Base-by-base conservation (phyloP, 2,888 invertebrate genomes). In the Camponotus fellah region DNA sequence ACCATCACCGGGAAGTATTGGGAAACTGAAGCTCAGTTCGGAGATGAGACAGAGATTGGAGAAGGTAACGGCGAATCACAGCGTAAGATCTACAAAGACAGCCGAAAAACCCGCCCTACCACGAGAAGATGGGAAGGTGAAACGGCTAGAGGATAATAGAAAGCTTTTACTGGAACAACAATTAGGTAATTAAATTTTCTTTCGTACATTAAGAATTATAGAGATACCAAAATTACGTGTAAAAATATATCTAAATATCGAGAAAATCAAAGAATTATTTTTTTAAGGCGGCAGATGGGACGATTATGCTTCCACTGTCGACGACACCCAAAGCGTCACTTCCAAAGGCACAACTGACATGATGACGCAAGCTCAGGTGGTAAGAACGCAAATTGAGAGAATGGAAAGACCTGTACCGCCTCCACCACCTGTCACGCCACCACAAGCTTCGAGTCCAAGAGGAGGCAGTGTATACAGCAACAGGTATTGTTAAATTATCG, bases 1-100 rank as follows among this genome's bases (percentile, higher is more conserved):
- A 60, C 98, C 98, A 0, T 97, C 97, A 0, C 98, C 98, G 0
- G 98, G 98, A 2, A 98, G 98, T 93, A 97, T 99, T 5, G 98
- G 99, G 0, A 99, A 99, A 94, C 95, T 99, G 0, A 98, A 98
- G 92, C 96, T 99, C 10, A 98, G 98, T 92, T 97, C 98, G 0
- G 98, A 99, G 95, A 99, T 99, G 98, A 96, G 98, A 17, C 97
- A 98, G 92, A 96, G 98, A 87, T 94, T 99, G 84, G 99, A 99
- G 94, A 96, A 97, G 93, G 98, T 98, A 0, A 98, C 98, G 0
- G 97, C 98, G 0, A 98, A 97, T 91, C 98, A 98, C 94, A 98
- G 98, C 3, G 97, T 98, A 0, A 96, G 98, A 34, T 97, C 97
- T 0, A 97, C 97, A 14, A 96, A 97, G 8, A 97, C 97, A 21